Evolutionary conservation across 2,797 vertebrate species (phyloP).

Genomic region (Holocentrus rufus): DNA sequence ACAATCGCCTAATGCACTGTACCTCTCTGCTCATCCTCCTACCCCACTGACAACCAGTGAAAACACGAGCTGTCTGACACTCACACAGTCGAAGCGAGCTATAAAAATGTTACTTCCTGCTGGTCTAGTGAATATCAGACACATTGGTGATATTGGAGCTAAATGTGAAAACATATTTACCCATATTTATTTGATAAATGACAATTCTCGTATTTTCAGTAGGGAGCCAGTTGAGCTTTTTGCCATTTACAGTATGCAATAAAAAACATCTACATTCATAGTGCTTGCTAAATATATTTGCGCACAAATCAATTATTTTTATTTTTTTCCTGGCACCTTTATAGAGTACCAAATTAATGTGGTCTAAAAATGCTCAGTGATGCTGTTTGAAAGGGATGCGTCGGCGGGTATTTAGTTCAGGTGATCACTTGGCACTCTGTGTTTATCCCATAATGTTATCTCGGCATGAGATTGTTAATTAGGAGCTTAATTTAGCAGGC

Average conservation of each 20-base stretch:
- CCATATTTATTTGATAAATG: too few species aligned
- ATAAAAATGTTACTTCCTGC: background rate
- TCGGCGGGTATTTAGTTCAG: slow-evolving; percentile 70
- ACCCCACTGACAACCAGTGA: slow-evolving; percentile 33
- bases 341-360: slow-evolving; percentile 13
- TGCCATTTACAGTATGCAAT: background rate
- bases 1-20: slow-evolving; percentile 41
- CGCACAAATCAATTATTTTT: background rate
- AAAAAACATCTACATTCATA: background rate
- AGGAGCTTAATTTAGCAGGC: slow-evolving; percentile 84
- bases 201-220: too few species aligned
- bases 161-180: background rate
- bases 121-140: background rate
- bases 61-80: slow-evolving; percentile 6
- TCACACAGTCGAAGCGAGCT: background rate
- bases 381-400: slow-evolving; percentile 51
- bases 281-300: background rate
- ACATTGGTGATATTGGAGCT: background rate
- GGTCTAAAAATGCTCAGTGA: slow-evolving; percentile 19
- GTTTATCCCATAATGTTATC: slow-evolving; percentile 83
- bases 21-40: slow-evolving; percentile 20
- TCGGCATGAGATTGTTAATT: slow-evolving; percentile 82
- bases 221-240: background rate
- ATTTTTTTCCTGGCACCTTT: background rate
- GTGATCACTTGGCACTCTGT: slow-evolving; percentile 74